Evolutionary conservation across 2,797 vertebrate species (phyloP).

Genomic region (Micrastur ruficollis): DNA sequence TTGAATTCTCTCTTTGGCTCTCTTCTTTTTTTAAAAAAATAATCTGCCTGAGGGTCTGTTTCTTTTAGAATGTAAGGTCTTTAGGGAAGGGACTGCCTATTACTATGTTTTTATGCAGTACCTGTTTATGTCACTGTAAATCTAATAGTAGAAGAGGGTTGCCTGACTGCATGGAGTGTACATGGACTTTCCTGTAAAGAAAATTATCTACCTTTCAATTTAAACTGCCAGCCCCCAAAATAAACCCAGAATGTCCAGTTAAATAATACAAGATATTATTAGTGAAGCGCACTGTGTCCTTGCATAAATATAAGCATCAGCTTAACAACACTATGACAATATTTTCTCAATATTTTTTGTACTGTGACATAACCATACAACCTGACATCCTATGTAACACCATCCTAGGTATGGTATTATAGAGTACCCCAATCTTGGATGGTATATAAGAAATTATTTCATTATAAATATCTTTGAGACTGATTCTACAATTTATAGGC

Average conservation of each 20-base stretch:
- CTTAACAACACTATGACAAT: neutral
- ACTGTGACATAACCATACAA: neutral
- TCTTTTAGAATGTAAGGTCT: neutral
- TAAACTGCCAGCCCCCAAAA: neutral
- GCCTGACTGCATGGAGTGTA: neutral
- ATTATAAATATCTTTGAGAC: neutral
- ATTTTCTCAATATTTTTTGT: neutral
- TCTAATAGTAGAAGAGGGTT: neutral
- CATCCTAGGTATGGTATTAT: neutral
- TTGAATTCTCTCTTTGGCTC: neutral
- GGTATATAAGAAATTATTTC: neutral
- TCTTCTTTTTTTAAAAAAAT: neutral
- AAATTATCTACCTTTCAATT: neutral
- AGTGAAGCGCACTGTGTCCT: neutral
- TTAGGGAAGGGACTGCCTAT: neutral
- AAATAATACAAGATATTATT: neutral
- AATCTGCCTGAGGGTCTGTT: neutral
- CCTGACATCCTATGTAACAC: neutral
- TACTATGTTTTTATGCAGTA: neutral
- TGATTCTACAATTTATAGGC: neutral
- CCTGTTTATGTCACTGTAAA: neutral
- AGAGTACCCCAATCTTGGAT: neutral
- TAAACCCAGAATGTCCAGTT: neutral
- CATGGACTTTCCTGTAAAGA: neutral
- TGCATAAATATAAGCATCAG: neutral